These are phyloP conservation scores for Zaprionus capensis DNA, from an alignment of 1,140 invertebrate species.

Conservation along the genomic window DNA sequence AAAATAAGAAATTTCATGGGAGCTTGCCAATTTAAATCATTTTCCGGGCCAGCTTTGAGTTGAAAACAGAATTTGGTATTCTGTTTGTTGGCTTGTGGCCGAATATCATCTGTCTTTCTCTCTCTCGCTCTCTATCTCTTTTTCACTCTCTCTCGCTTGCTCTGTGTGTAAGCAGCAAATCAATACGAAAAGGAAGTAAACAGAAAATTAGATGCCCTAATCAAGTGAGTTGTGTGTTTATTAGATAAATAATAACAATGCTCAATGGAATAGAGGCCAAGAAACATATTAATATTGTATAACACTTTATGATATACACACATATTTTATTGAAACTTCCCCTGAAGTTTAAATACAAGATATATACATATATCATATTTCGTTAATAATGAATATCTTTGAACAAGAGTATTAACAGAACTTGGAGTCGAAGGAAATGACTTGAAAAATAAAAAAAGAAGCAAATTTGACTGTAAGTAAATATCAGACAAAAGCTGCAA, in stretches of 20 bases:
- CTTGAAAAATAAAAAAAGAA: no score
- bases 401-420: neutral
- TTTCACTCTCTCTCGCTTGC: neutral
- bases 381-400: no score
- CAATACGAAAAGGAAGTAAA: slow-evolving; percentile 1
- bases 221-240: neutral
- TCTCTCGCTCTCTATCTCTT: neutral
- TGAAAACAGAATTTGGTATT: slow-evolving; percentile 21
- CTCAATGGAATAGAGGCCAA: neutral
- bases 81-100: slow-evolving; percentile 29
- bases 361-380: no score
- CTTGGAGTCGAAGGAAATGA: neutral
- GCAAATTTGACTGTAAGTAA: neutral
- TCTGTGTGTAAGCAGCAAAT: neutral
- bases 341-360: no score
- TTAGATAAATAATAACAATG: slow-evolving; percentile 4
- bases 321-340: no score
- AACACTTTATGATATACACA: neutral
- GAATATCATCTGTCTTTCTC: neutral
- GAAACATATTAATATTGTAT: neutral
- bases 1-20: slow-evolving; percentile 10
- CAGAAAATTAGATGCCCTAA: neutral
- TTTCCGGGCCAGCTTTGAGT: slow-evolving; percentile 1
- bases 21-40: slow-evolving; percentile 36
- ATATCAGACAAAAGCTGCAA: neutral